A percentile compares a stretch with the other conserved stretches of the same genome.
Evolutionary conservation across 2,797 vertebrate species (phyloP).

Genomic region (Megalops cyprinoides): DNA sequence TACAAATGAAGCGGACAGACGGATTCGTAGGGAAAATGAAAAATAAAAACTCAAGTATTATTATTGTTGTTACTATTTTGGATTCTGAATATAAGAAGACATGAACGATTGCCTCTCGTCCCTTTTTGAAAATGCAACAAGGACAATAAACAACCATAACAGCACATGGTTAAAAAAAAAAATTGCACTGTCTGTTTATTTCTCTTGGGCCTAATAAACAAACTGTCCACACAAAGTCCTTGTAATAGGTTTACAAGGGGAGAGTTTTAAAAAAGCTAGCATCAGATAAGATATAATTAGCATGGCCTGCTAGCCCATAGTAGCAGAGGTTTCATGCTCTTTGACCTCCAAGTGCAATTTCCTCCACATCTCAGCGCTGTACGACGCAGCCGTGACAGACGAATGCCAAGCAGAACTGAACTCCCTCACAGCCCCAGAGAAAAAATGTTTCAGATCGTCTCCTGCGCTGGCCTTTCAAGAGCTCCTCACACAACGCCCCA

Average conservation of each 20-base stretch:
- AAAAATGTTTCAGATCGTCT: background rate
- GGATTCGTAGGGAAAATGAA: background rate
- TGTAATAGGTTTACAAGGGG: too few relatives aligned
- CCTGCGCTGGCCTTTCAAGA: background rate
- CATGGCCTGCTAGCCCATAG: background rate
- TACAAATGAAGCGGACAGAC: background rate
- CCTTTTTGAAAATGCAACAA: background rate
- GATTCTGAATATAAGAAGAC: background rate
- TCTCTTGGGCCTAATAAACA: too few relatives aligned
- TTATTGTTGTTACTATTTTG: too few relatives aligned
- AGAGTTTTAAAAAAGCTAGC: background rate
- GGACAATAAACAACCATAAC: too few relatives aligned
- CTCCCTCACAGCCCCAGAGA: background rate
- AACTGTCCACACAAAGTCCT: too few relatives aligned
- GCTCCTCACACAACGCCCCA: background rate
- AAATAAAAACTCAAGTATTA: too few relatives aligned
- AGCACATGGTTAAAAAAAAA: too few relatives aligned
- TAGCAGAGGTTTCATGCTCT: conserved; percentile 1
- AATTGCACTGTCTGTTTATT: too few relatives aligned
- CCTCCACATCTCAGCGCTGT: background rate
- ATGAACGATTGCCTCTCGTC: background rate
- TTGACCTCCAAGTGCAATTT: conserved; percentile 8
- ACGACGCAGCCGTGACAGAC: background rate
- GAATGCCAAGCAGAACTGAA: background rate
- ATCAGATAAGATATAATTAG: background rate